Percentiles rank a stretch among this genome's conserved stretches.
Evolutionary conservation across 2,113 vertebrate genomes (phyloP).

Genomic region (Scalopus aquaticus): DNA sequence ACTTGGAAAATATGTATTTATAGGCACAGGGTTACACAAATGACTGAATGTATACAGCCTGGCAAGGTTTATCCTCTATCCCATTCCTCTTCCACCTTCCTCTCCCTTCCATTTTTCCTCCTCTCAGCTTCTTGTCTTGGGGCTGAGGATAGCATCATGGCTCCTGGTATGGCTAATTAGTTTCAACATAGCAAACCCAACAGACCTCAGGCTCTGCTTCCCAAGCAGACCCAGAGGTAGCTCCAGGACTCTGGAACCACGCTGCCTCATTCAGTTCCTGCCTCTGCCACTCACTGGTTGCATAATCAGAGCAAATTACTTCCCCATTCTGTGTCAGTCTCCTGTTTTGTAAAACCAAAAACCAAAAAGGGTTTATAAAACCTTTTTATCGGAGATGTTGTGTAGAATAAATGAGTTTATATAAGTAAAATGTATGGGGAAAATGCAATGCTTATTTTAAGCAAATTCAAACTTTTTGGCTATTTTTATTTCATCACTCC

Average conservation of each 20-base stretch:
- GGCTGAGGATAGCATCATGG: rapidly evolving
- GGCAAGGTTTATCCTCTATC: not conserved
- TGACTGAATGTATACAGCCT: not conserved
- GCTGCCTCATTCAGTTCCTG: not conserved
- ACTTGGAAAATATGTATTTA: not conserved
- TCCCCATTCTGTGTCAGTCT: not conserved
- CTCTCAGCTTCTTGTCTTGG: not conserved
- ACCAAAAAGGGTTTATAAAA: not conserved
- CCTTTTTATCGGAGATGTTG: not conserved
- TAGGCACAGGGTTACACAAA: not conserved
- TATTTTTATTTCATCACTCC: conserved; percentile 11
- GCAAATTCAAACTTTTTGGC: not conserved
- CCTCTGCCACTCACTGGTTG: not conserved
- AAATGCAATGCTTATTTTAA: not conserved
- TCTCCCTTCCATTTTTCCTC: not conserved
- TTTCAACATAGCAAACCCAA: not conserved
- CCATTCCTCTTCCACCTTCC: not conserved
- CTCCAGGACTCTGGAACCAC: not conserved
- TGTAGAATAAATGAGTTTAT: not conserved
- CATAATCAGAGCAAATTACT: not conserved
- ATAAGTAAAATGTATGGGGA: not conserved
- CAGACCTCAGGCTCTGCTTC: not conserved
- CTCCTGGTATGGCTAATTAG: not conserved
- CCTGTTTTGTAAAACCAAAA: not conserved
- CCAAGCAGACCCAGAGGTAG: not conserved